phyloP scores from a whole-genome alignment of 2,888 invertebrate species.

The Oeneis ivallda region DNA sequence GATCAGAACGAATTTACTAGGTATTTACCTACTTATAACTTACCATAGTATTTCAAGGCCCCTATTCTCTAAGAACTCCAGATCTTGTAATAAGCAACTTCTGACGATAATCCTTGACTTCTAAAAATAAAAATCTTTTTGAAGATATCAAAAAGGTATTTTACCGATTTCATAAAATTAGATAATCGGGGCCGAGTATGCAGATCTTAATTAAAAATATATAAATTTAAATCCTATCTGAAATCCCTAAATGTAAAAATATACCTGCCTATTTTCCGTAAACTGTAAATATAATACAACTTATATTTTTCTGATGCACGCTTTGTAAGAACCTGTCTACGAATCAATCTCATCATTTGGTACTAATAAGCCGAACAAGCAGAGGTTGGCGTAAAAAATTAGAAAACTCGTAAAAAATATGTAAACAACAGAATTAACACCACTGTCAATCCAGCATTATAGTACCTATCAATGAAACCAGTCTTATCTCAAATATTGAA shows the following conservation, averaged over 20 bases:
- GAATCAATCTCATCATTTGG: too few species aligned
- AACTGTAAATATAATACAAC: not conserved
- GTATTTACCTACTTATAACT: constrained; percentile 37
- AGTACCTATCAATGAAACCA: too few species aligned
- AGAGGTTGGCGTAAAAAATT: too few species aligned
- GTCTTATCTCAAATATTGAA: not conserved
- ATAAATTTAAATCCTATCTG: not conserved
- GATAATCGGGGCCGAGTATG: not conserved
- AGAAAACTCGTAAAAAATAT: too few species aligned
- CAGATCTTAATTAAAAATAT: constrained; percentile 2
- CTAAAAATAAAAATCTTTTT: too few species aligned
- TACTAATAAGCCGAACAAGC: too few species aligned
- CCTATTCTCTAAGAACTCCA: not conserved
- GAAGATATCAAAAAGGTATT: not conserved
- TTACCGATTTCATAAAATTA: not conserved
- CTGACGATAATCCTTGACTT: too few species aligned
- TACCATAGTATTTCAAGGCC: constrained; percentile 15
- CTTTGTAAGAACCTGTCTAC: not conserved
- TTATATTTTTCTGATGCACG: not conserved
- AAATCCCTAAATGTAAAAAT: constrained; percentile 1
- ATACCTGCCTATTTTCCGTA: not conserved
- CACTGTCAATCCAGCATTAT: too few species aligned
- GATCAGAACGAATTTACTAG: constrained; percentile 47
- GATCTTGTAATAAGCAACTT: not conserved
- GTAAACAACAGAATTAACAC: too few species aligned